These are phyloP conservation scores for Eptesicus fuscus DNA, from an alignment of 2,113 vertebrate species.

Conservation along the genomic window DNA sequence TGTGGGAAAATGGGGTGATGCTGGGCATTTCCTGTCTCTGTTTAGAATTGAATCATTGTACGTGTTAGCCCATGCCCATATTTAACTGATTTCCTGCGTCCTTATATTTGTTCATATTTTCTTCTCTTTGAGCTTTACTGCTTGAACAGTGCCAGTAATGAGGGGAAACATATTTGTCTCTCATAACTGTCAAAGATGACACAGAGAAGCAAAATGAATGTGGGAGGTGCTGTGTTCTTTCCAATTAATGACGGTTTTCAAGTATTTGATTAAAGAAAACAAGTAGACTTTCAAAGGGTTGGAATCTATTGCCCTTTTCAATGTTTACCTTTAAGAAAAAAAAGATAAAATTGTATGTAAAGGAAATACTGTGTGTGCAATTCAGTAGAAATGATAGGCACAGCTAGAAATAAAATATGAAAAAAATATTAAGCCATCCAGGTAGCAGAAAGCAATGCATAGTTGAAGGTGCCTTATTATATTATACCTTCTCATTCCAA, in stretches of 20 bases:
- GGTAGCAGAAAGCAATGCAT: constrained; percentile 40
- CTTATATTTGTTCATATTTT: constrained; percentile 64
- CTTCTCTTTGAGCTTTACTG: constrained; percentile 69
- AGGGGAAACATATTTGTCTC: constrained; percentile 74
- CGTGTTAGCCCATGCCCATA: constrained; percentile 1
- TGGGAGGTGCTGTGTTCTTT: constrained; percentile 75
- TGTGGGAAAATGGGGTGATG: neutral
- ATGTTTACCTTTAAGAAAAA: constrained; percentile 37
- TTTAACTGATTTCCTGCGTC: constrained; percentile 55
- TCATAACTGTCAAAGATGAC: constrained; percentile 74
- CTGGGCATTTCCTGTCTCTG: constrained; percentile 61
- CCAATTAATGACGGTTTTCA: constrained; percentile 77
- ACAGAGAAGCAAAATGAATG: constrained; percentile 71
- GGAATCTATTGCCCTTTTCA: constrained; percentile 70
- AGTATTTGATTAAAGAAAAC: constrained; percentile 73
- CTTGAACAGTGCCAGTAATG: constrained; percentile 71
- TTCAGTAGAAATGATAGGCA: constrained; percentile 53
- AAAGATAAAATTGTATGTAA: constrained; percentile 34
- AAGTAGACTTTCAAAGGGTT: constrained; percentile 58
- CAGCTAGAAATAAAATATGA: constrained; percentile 8
- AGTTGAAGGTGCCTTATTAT: constrained; percentile 52
- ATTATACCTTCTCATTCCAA: constrained; percentile 63
- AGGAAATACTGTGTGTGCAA: neutral
- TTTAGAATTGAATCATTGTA: constrained; percentile 37
- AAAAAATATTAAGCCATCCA: constrained; percentile 47